These are phyloP conservation scores for Syngnathoides biaculeatus DNA, from an alignment of 2,113 vertebrate genomes.

Conservation along the genomic window DNA sequence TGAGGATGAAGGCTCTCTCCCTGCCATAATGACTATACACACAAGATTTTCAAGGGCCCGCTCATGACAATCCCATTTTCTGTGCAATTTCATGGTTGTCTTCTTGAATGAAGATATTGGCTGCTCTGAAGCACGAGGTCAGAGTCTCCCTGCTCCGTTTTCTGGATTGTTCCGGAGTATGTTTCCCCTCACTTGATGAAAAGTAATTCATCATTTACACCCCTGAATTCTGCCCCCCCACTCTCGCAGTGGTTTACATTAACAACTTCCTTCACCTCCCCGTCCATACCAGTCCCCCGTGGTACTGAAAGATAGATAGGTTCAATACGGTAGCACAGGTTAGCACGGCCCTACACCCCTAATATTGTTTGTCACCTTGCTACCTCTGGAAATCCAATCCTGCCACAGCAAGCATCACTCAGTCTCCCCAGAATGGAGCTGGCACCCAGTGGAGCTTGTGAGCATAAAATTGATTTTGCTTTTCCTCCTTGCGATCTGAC, in stretches of 20 bases:
- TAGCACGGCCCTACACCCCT: constrained; percentile 80
- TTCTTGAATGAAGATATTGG: constrained; percentile 99
- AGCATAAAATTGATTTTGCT: constrained; percentile 93
- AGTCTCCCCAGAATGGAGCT: constrained; percentile 90
- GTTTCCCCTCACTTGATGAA: constrained; percentile 99
- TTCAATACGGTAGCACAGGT: constrained; percentile 87
- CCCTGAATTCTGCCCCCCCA: constrained; percentile 99
- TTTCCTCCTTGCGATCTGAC: constrained; percentile 79
- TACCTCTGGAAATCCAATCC: constrained; percentile 94
- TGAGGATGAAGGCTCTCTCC: constrained; percentile 98
- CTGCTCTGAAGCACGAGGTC: constrained; percentile 99
- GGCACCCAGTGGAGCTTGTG: constrained; percentile 93
- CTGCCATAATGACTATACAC: constrained; percentile 99
- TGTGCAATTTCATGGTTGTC: constrained; percentile 99
- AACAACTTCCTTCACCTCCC: constrained; percentile 48
- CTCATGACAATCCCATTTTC: constrained; percentile 99
- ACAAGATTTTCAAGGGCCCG: constrained; percentile 97
- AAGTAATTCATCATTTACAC: constrained; percentile 99
- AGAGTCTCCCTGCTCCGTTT: constrained; percentile 96
- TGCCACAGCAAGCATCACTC: constrained; percentile 92
- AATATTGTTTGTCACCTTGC: constrained; percentile 99
- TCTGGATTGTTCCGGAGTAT: constrained; percentile 99
- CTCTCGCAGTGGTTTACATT: constrained; percentile 21
- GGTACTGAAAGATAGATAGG: constrained; percentile 96
- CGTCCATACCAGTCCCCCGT: constrained; percentile 63